Base-by-base conservation (phyloP, 2,113 vertebrate species). In the Turdus rufiventris region DNA sequence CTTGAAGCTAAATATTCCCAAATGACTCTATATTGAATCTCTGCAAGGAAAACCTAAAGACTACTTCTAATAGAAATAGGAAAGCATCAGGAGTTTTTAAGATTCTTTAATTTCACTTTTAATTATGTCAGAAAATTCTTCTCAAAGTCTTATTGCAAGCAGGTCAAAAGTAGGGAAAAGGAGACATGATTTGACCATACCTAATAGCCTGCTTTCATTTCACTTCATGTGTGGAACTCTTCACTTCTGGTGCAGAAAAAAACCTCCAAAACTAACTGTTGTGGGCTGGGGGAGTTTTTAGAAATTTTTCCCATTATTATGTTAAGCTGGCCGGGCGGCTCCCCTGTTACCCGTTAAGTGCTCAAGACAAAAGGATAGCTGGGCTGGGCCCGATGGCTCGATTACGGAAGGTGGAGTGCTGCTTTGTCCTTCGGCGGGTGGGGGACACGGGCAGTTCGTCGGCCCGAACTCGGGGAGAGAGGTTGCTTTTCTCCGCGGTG, bases 261-360 rank as follows among this genome's bases (percentile, higher is more conserved):
- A 31, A 70, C 0, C 0, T 14, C 0, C 21, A 42, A 7, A 54
- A 51, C 17, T 2, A 58, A 2, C 2, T 75, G n/a, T n/a, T n/a
- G n/a, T n/a, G n/a, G n/a, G n/a, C n/a, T n/a, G n/a, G n/a, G n/a
- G n/a, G n/a, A n/a, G n/a, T n/a, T n/a, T n/a, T n/a, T n/a, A n/a
- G n/a, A n/a, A n/a, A n/a, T n/a, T n/a, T n/a, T n/a, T n/a, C n/a
- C n/a, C n/a, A n/a, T n/a, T n/a, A n/a, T n/a, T n/a, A n/a, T n/a
- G n/a, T n/a, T n/a, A n/a, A n/a, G n/a, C n/a, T n/a, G n/a, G n/a
- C n/a, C n/a, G n/a, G n/a, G n/a, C n/a, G n/a, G n/a, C n/a, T n/a
- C n/a, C n/a, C n/a, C n/a, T n/a, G n/a, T n/a, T n/a, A n/a, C n/a
- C n/a, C n/a, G n/a, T n/a, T n/a, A n/a, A n/a, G n/a, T n/a, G n/a